These are phyloP conservation scores for Tenthredo amoena DNA, from an alignment of 2,888 invertebrate genomes.

Conservation along the genomic window DNA sequence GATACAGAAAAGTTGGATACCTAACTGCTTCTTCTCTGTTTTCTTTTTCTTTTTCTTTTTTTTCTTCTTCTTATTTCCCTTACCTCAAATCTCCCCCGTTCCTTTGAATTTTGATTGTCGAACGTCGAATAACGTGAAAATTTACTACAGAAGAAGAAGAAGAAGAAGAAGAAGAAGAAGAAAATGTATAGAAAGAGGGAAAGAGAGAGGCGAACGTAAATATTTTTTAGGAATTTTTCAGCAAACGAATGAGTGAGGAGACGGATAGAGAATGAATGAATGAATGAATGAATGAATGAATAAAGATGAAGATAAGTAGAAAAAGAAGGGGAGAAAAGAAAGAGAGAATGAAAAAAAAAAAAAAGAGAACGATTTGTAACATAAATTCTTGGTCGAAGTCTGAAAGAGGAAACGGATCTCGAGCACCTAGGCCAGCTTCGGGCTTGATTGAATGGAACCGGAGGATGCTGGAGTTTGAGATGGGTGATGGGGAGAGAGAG, in stretches of 20 bases:
- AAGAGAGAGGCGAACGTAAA: not conserved
- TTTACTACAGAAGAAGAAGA: not conserved
- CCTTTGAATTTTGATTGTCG: not conserved
- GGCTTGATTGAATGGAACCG: constrained; percentile 46
- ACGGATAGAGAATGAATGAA: not conserved
- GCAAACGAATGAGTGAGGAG: not conserved
- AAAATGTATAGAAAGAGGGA: constrained; percentile 38
- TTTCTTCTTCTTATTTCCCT: not conserved
- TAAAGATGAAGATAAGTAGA: not conserved
- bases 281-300: too few species aligned
- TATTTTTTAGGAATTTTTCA: not conserved
- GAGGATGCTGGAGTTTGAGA: constrained; percentile 52
- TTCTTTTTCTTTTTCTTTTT: not conserved
- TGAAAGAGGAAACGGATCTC: constrained; percentile 40
- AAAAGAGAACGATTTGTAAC: not conserved
- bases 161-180: constrained; percentile 15
- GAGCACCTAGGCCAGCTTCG: constrained; percentile 39
- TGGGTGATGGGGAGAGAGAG: constrained; percentile 45
- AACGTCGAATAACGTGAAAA: not conserved
- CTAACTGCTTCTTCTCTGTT: too few species aligned
- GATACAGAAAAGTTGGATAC: constrained; percentile 37
- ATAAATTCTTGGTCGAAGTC: constrained; percentile 21
- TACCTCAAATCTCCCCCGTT: not conserved
- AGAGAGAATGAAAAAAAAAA: not conserved
- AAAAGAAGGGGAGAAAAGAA: not conserved